phyloP scores from a whole-genome alignment of 1,140 invertebrate genomes.

The Aphelenchoides besseyi region DNA sequence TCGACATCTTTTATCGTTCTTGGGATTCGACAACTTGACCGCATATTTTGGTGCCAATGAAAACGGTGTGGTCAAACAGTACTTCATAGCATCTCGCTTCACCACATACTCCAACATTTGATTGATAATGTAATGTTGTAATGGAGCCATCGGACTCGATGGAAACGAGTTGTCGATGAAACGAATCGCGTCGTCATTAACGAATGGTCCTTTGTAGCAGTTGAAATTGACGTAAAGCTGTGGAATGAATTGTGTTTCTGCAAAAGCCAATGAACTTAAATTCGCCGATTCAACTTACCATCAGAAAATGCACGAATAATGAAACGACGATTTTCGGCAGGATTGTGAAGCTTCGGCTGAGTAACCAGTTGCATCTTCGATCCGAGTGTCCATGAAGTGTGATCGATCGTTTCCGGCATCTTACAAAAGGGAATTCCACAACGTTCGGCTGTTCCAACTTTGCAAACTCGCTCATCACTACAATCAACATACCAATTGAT shows the following conservation, averaged over 20 bases:
- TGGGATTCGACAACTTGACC: conserved; percentile 16
- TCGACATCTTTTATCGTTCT: conserved; percentile 11
- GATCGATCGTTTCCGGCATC: background rate
- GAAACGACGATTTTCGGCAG: background rate
- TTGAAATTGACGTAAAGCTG: conserved; percentile 17
- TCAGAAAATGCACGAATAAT: conserved; percentile 15
- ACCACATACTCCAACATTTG: background rate
- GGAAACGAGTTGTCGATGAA: background rate
- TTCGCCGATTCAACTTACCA: background rate
- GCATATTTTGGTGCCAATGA: conserved; percentile 8
- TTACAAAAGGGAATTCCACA: background rate
- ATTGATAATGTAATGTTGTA: conserved; percentile 5
- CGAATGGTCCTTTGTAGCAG: conserved; percentile 23
- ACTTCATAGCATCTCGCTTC: background rate
- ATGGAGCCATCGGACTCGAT: background rate
- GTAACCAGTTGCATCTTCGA: background rate
- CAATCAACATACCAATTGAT: background rate
- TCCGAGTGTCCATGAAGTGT: background rate
- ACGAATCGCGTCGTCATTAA: background rate
- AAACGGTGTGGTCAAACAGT: background rate
- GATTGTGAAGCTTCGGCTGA: background rate
- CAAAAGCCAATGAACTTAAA: background rate
- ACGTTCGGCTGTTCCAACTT: background rate
- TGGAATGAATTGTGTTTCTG: conserved; percentile 11
- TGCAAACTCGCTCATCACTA: conserved; percentile 15